A percentile compares a stretch with the other conserved stretches of the same genome.
Evolutionary conservation across 1,140 invertebrate genomes (phyloP).

Genomic region (Drosophila seguyi): DNA sequence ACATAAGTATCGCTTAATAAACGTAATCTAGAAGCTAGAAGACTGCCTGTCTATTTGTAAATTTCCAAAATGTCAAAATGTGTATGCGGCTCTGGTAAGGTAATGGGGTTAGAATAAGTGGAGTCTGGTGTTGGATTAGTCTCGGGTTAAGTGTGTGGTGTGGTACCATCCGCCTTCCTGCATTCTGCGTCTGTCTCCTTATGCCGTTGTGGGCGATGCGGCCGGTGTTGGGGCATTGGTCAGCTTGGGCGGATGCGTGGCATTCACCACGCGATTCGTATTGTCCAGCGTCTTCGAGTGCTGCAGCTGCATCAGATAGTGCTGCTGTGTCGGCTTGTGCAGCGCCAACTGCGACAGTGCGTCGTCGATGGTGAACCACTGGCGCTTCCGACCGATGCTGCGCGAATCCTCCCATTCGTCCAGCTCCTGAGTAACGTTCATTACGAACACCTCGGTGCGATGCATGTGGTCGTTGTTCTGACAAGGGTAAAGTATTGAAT

Average conservation of each 20-base stretch:
- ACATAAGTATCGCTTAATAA: slow-evolving; percentile 55
- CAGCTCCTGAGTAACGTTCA: slow-evolving; percentile 95
- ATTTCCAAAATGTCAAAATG: slow-evolving; percentile 75
- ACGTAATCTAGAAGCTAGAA: slow-evolving; percentile 61
- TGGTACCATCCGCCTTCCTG: slow-evolving; percentile 27
- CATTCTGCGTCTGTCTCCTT: slow-evolving; percentile 41
- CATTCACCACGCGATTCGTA: slow-evolving; percentile 76
- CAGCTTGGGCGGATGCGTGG: slow-evolving; percentile 74
- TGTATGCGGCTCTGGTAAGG: slow-evolving; percentile 29
- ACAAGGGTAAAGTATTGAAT: slow-evolving; percentile 42
- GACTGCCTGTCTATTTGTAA: slow-evolving; percentile 81
- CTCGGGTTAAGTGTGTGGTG: slow-evolving; percentile 30
- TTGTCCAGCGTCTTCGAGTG: slow-evolving; percentile 86
- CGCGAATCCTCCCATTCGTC: slow-evolving; percentile 97
- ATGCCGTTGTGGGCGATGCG: slow-evolving; percentile 80
- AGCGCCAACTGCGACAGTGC: slow-evolving; percentile 93
- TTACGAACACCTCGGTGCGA: slow-evolving; percentile 96
- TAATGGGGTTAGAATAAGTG: slow-evolving; percentile 23
- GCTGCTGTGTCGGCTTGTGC: slow-evolving; percentile 95
- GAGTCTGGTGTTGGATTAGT: slow-evolving; percentile 27
- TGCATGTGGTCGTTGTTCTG: slow-evolving; percentile 95
- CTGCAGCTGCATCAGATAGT: slow-evolving; percentile 91
- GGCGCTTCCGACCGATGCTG: slow-evolving; percentile 94
- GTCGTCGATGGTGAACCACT: slow-evolving; percentile 96
- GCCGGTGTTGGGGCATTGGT: slow-evolving; percentile 67